A percentile compares a stretch with the other conserved stretches of the same genome.
phyloP scores from a whole-genome alignment of 2,113 vertebrate species.

The Melanerpes aurifrons region DNA sequence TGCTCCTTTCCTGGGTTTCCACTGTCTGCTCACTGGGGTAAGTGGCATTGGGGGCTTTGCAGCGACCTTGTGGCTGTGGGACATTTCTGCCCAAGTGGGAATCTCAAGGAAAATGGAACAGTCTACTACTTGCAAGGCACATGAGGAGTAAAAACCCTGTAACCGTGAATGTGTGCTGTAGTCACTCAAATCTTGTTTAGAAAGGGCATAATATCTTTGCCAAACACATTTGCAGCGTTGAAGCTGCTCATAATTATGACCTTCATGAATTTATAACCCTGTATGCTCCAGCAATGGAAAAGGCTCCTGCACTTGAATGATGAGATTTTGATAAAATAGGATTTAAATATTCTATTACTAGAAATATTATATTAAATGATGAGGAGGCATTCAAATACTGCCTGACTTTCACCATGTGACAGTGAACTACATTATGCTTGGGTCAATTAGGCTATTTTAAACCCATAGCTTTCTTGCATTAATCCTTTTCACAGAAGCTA shows the following conservation, averaged over 20 bases:
- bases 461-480: not conserved
- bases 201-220: conserved; percentile 24
- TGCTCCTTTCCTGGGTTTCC: not conserved
- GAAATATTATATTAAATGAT: conserved; percentile 45
- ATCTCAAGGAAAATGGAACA: not conserved
- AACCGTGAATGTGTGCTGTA: not conserved
- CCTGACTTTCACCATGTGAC: conserved; percentile 42
- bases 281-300: conserved; percentile 39
- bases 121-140: not conserved
- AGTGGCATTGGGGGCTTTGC: not conserved
- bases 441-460: conserved; percentile 48
- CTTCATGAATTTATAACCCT: conserved; percentile 43
- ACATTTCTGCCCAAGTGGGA: not conserved
- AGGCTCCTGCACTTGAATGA: conserved; percentile 40
- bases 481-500: conserved; percentile 17
- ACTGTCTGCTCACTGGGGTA: not conserved
- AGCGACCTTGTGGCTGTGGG: not conserved
- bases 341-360: conserved; percentile 54
- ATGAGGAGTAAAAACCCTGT: not conserved
- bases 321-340: conserved; percentile 52
- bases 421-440: conserved; percentile 60
- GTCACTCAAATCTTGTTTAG: not conserved
- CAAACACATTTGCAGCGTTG: conserved; percentile 15
- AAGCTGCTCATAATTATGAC: conserved; percentile 32
- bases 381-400: conserved; percentile 45